These are phyloP conservation scores for Gnathonemus longibarbis DNA, from an alignment of 2,113 vertebrate species.

Conservation along the genomic window DNA sequence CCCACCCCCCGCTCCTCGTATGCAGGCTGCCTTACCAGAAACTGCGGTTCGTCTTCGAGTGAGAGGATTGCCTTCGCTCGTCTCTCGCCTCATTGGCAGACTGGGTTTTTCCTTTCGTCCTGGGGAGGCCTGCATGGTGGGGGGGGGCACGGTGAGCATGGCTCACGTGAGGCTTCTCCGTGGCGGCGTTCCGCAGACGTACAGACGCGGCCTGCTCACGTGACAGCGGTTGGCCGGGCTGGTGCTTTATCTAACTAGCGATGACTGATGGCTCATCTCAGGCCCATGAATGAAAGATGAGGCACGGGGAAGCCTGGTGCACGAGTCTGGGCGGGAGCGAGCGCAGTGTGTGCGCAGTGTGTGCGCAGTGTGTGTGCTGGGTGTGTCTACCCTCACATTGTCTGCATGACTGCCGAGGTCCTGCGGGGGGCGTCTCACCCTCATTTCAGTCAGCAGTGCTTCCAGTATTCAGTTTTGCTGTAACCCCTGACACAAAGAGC, in stretches of 20 bases:
- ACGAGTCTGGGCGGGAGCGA: neutral
- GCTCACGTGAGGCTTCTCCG: neutral
- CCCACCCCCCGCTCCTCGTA: constrained; percentile 52
- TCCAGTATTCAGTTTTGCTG: neutral
- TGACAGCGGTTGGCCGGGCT: neutral
- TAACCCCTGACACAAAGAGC: neutral
- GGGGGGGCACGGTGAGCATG: neutral
- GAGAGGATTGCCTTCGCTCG: neutral
- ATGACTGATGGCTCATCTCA: neutral
- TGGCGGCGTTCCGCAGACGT: no score
- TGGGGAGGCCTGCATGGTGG: neutral
- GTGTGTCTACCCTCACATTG: neutral
- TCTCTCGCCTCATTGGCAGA: constrained; percentile 2
- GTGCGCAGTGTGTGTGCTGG: neutral
- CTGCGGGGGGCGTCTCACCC: neutral
- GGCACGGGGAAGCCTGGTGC: neutral
- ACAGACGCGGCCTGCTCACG: neutral
- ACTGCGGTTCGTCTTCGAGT: neutral
- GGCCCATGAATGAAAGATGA: constrained; percentile 17
- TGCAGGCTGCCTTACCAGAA: constrained; percentile 9
- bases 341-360: neutral
- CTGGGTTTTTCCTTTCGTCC: neutral
- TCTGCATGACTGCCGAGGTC: neutral
- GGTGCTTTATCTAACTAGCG: constrained; percentile 2
- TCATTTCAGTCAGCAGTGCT: neutral